Conservation (phyloP, 2,888 invertebrate species). For the Therioaphis trifolii region DNA sequence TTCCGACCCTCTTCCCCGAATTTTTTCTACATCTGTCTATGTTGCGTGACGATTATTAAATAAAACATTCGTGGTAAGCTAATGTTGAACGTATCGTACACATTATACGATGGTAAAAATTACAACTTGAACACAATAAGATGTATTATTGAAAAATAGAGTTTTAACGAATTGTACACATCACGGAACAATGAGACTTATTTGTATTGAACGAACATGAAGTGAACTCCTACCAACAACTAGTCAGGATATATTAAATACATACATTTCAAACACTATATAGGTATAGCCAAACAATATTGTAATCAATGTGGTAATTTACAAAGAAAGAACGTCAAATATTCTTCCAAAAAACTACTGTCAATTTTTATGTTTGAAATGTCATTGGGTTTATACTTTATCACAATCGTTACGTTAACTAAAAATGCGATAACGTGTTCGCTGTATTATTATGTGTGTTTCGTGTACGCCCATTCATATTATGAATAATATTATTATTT, state of each 20-base stretch:
- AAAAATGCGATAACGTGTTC: not conserved
- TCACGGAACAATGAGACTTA: slow-evolving; percentile 14
- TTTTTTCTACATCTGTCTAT: too few species aligned
- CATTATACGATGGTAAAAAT: not conserved
- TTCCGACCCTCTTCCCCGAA: too few species aligned
- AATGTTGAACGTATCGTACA: too few species aligned
- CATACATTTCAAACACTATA: slow-evolving; percentile 10
- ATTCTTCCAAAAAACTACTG: not conserved
- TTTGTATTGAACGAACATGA: slow-evolving; percentile 10
- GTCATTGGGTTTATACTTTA: slow-evolving; percentile 25
- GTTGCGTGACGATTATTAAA: too few species aligned
- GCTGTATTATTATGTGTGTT: not conserved
- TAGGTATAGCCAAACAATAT: slow-evolving; percentile 21
- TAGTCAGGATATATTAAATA: slow-evolving; percentile 27
- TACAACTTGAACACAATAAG: not conserved
- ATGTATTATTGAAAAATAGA: not conserved
- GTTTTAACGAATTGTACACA: not conserved
- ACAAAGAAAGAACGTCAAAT: slow-evolving; percentile 13
- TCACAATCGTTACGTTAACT: not conserved
- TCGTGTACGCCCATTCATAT: not conserved
- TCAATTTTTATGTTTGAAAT: slow-evolving; percentile 33
- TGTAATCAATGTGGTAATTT: slow-evolving; percentile 35
- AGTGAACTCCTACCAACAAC: not conserved
- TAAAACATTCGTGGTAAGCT: too few species aligned
- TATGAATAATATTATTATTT: not conserved